These are phyloP conservation scores for Theretra japonica DNA, from an alignment of 2,888 invertebrate genomes.

Conservation along the genomic window DNA sequence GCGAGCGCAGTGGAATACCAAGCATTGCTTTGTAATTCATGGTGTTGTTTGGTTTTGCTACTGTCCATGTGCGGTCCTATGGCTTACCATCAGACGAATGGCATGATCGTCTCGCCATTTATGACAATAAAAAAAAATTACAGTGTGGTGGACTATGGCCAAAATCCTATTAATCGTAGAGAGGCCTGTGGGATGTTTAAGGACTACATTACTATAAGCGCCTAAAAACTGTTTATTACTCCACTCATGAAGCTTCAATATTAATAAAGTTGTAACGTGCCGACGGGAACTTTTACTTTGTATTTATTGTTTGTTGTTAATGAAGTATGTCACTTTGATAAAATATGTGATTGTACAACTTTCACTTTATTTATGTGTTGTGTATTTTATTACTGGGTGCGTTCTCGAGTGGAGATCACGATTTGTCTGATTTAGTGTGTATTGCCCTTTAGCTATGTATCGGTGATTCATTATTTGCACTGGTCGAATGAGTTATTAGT, in stretches of 20 bases:
- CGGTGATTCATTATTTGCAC: too few species aligned
- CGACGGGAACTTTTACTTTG: neutral
- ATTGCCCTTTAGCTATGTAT: neutral
- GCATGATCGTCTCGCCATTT: too few species aligned
- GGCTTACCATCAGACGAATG: too few species aligned
- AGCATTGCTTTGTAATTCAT: too few species aligned
- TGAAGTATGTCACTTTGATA: slow-evolving; percentile 8
- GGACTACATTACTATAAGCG: neutral
- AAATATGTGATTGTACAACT: neutral
- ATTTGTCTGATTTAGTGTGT: neutral
- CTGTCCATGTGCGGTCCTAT: too few species aligned
- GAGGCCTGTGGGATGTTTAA: too few species aligned
- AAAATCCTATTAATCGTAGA: too few species aligned
- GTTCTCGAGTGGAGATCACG: neutral
- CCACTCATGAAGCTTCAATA: neutral
- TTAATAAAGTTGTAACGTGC: neutral
- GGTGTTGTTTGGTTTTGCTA: too few species aligned
- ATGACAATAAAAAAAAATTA: too few species aligned
- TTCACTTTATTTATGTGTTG: slow-evolving; percentile 6
- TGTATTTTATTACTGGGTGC: neutral
- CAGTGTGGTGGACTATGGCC: too few species aligned
- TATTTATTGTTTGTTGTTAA: slow-evolving; percentile 10
- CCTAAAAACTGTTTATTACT: slow-evolving; percentile 7
- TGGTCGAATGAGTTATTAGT: too few species aligned
- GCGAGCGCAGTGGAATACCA: too few species aligned